phyloP scores from a whole-genome alignment of 2,113 vertebrate genomes.

The Sinocyclocheilus maitianheensis region DNA sequence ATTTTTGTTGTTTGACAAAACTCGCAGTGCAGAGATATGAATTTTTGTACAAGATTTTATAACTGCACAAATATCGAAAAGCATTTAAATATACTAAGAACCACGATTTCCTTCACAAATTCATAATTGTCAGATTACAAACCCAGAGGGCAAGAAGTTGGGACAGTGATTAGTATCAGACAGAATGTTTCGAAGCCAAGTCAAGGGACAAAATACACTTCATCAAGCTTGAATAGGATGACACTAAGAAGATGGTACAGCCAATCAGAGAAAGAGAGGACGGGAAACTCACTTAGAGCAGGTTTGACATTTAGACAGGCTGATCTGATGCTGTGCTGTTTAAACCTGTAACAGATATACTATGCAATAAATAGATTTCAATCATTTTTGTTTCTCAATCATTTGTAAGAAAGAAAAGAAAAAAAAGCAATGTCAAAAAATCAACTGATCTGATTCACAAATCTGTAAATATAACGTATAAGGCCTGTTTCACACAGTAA shows the following conservation, averaged over 20 bases:
- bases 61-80: conserved; percentile 50
- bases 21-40: conserved; percentile 38
- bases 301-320: neutral
- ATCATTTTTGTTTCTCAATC: neutral
- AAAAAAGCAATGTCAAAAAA: neutral
- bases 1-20: conserved; percentile 49
- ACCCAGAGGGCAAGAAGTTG: conserved; percentile 3
- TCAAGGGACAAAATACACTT: conserved; percentile 20
- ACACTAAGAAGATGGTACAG: neutral
- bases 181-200: conserved; percentile 35
- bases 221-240: neutral
- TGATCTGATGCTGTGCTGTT: conserved; percentile 16
- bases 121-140: conserved; percentile 30
- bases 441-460: neutral
- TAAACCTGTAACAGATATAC: neutral
- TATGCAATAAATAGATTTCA: conserved; percentile 9
- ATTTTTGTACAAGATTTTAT: conserved; percentile 57
- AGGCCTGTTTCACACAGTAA: neutral
- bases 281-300: conserved; percentile 1
- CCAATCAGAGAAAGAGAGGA: conserved; percentile 35
- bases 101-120: conserved; percentile 49
- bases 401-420: neutral
- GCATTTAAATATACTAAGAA: conserved; percentile 44
- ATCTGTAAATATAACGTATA: neutral
- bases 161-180: conserved; percentile 16